Evolutionary conservation across 2,888 invertebrate genomes (phyloP).

Genomic region (Aproaerema taeniolella): DNA sequence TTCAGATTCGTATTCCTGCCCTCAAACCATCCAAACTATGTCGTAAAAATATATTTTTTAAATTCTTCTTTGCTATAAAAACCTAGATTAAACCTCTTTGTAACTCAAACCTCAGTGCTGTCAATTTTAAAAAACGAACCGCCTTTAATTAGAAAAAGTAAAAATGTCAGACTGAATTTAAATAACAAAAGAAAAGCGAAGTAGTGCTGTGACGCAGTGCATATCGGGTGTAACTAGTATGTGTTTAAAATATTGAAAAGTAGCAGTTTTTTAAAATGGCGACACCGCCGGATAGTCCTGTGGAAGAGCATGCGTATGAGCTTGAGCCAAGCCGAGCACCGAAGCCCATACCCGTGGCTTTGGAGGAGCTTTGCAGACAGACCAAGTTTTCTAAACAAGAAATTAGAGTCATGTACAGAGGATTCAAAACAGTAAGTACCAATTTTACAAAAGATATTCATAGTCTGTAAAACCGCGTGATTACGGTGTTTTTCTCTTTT

Average conservation of each 20-base stretch:
- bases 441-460: too few relatives aligned
- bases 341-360: constrained; percentile 89
- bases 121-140: constrained; percentile 17
- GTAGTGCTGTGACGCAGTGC: constrained; percentile 12
- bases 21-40: constrained; percentile 31
- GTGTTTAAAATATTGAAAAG: constrained; percentile 12
- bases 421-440: constrained; percentile 96
- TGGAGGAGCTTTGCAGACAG: constrained; percentile 93
- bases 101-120: constrained; percentile 14
- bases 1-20: constrained; percentile 43
- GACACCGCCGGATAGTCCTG: constrained; percentile 90
- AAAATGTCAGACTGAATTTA: constrained; percentile 19
- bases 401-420: constrained; percentile 97
- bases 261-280: constrained; percentile 78
- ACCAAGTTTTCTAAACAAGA: constrained; percentile 97
- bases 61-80: constrained; percentile 11
- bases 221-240: constrained; percentile 9
- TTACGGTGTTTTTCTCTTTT: too few relatives aligned
- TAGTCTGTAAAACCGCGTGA: too few relatives aligned
- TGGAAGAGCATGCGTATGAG: constrained; percentile 91
- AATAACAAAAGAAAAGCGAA: constrained; percentile 16
- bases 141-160: background rate
- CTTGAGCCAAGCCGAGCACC: constrained; percentile 88
- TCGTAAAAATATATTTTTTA: too few relatives aligned
- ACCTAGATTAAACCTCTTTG: background rate